A percentile compares a stretch with the other conserved stretches of the same genome.
phyloP scores from a whole-genome alignment of 2,888 invertebrate species.

The Odontothrips loti region DNA sequence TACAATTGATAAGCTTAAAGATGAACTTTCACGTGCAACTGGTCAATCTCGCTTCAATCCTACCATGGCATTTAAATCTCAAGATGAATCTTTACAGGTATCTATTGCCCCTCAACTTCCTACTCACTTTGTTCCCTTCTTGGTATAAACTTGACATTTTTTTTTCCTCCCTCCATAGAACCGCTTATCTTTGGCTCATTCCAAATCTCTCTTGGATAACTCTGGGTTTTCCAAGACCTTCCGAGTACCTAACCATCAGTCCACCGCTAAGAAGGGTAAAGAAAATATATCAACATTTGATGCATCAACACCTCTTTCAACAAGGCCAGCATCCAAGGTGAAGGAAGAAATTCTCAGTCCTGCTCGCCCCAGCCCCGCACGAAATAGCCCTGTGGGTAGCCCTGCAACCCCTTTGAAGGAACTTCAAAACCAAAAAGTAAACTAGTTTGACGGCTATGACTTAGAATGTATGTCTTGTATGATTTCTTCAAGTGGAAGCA shows the following conservation, averaged over 20 bases:
- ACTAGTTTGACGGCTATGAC: neutral
- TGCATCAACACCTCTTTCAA: neutral
- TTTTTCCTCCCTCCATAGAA: neutral
- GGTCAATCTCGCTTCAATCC: neutral
- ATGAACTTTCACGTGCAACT: neutral
- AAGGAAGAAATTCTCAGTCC: neutral
- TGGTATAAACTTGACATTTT: neutral
- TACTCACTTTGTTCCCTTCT: neutral
- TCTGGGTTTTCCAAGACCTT: neutral
- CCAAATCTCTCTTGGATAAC: neutral
- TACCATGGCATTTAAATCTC: neutral
- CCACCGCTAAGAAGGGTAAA: neutral
- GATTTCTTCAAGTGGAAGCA: neutral
- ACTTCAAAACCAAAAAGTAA: neutral
- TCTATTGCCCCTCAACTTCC: neutral
- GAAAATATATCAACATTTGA: neutral
- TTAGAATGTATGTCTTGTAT: neutral
- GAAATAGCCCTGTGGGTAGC: neutral
- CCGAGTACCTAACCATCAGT: neutral
- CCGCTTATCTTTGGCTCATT: neutral
- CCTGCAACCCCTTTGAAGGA: constrained; percentile 18
- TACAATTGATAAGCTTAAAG: constrained; percentile 1
- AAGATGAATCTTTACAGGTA: neutral
- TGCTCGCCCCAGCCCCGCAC: neutral
- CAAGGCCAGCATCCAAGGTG: neutral